Evolutionary conservation across 2,113 vertebrate genomes (phyloP).

Genomic region (Fulmarus glacialis): DNA sequence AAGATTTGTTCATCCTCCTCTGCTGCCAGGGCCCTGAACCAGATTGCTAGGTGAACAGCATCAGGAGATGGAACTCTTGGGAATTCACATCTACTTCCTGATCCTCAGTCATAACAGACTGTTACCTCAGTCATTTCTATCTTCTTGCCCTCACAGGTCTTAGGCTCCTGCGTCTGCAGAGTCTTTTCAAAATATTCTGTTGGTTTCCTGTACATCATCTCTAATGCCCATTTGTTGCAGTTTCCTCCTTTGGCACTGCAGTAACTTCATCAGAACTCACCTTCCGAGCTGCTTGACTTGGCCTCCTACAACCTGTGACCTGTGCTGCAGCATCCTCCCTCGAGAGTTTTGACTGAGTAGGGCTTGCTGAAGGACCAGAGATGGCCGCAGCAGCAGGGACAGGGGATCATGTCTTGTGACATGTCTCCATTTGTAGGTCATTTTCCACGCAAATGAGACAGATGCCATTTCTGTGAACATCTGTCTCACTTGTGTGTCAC

Average conservation of each 20-base stretch:
- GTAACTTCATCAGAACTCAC: not conserved
- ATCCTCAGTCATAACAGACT: too few species aligned
- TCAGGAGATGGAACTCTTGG: not conserved
- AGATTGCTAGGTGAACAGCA: not conserved
- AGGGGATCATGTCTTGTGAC: not conserved
- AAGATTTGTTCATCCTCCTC: not conserved
- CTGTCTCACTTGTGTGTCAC: not conserved
- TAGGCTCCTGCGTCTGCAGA: not conserved
- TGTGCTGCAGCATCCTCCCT: not conserved
- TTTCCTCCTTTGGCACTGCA: not conserved
- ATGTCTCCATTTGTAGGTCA: not conserved
- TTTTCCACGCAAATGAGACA: not conserved
- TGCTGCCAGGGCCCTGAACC: not conserved
- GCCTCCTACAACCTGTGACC: not conserved
- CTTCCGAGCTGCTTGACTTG: not conserved
- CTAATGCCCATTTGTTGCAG: not conserved
- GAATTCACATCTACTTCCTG: not conserved
- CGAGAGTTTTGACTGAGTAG: not conserved
- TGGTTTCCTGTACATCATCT: not conserved
- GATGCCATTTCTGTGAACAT: not conserved
- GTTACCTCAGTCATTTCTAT: not conserved
- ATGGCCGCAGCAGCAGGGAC: not conserved
- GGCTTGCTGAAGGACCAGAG: not conserved
- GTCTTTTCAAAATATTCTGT: not conserved
- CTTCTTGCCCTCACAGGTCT: not conserved